Evolutionary conservation across 2,113 vertebrate genomes (phyloP), one percentile per base, ranked within the genome.

Genomic region (Oreochromis aureus): DNA sequence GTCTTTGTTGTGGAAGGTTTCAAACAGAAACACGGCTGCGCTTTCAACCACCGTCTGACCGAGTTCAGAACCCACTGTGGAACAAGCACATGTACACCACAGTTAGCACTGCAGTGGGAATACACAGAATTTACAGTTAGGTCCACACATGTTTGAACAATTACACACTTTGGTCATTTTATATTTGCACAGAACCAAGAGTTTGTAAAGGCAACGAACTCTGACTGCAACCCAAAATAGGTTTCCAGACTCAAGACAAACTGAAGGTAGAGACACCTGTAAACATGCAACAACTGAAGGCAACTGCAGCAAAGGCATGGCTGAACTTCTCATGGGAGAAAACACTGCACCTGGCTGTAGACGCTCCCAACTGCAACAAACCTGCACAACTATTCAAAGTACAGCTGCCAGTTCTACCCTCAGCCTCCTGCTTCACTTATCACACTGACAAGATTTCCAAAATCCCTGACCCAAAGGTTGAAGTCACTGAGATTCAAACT

Each of bases 1-100:
- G 71, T 98, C 97, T 87, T 97, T 98, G 87, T 96, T 95, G 66
- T 97, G 96, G 95, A 99, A 98, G 6, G 95, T 98, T 95, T 97
- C 97, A 86, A 99, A 98, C 41, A 99, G 97, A 93, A 99, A 99
- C 85, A 97, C 97, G 6, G 98, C 98, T 6, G 97, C 98, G 53
- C 97, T 97, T 95, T 99, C 98, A 90, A 98, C 96, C 32, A 96
- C 96, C 84, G 97, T 98, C 95, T 97, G 98, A 55, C 97, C 98
- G 92, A 97, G 96, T 89, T 99, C 98, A 24, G 86, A 83, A 82
- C 98, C 98, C 96, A 98, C 99, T 99, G 97, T 90, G 89, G 89
- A 53, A 91, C 11, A 89, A 69, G 81, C 36, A 87, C 18, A 63
- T 36, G 82, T 2, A 41, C 24, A 19, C 4, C 18, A 46, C 81